Evolutionary conservation across 2,888 invertebrate genomes (phyloP).

Genomic region (Thalpophila matura): DNA sequence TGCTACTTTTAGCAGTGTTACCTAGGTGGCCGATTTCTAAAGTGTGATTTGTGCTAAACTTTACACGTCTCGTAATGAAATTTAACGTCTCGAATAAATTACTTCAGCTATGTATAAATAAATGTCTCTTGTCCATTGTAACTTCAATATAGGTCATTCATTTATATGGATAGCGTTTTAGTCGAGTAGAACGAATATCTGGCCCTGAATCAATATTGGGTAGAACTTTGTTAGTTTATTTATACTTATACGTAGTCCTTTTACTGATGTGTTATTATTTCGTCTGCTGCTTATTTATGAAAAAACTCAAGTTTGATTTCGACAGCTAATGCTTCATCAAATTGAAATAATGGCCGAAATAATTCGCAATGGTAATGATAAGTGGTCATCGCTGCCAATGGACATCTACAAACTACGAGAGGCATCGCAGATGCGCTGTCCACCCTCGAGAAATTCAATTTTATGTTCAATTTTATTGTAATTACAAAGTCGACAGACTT

Average conservation of each 20-base stretch:
- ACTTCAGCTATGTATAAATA: constrained; percentile 33
- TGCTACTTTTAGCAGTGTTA: constrained; percentile 42
- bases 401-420: no score
- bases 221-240: neutral
- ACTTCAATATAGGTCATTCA: constrained; percentile 19
- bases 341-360: neutral
- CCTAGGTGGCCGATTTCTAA: constrained; percentile 54
- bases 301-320: neutral
- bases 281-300: neutral
- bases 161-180: constrained; percentile 31
- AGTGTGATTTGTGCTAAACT: constrained; percentile 49
- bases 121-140: constrained; percentile 28
- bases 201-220: neutral
- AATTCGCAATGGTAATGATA: no score
- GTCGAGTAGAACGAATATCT: constrained; percentile 16
- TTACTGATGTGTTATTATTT: neutral
- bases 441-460: no score
- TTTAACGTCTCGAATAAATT: constrained; percentile 41
- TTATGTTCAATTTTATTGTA: no score
- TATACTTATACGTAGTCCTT: neutral
- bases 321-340: neutral
- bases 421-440: no score
- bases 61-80: constrained; percentile 37
- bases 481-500: no score
- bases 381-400: no score